These are phyloP conservation scores for Cyclophora albipunctata DNA, from an alignment of 2,888 invertebrate species.

Conservation along the genomic window DNA sequence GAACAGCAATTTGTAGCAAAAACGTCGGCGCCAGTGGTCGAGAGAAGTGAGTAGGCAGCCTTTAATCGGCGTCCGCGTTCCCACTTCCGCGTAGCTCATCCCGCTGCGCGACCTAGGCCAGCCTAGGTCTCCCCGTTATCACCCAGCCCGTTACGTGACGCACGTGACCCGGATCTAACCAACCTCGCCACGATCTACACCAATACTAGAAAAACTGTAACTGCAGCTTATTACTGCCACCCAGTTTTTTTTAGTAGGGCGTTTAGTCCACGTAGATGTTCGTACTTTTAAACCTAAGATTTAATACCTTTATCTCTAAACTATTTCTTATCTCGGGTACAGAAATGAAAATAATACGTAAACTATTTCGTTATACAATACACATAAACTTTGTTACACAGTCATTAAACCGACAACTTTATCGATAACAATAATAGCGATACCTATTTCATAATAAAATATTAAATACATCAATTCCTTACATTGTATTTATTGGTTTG, in stretches of 20 bases:
- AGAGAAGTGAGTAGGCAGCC: constrained; percentile 19
- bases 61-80: constrained; percentile 53
- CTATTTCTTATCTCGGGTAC: too few relatives aligned
- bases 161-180: constrained; percentile 66
- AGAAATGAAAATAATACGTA: too few relatives aligned
- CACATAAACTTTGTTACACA: too few relatives aligned
- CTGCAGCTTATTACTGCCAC: constrained; percentile 28
- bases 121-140: constrained; percentile 65
- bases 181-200: constrained; percentile 25
- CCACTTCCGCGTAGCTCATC: constrained; percentile 71
- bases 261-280: too few relatives aligned
- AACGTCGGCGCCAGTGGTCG: constrained; percentile 6
- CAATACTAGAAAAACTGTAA: constrained; percentile 43
- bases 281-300: too few relatives aligned
- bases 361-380: too few relatives aligned
- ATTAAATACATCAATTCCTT: too few relatives aligned
- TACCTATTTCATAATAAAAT: too few relatives aligned
- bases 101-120: constrained; percentile 68
- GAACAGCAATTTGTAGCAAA: constrained; percentile 9
- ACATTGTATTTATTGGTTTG: too few relatives aligned
- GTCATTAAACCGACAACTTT: too few relatives aligned
- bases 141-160: constrained; percentile 68
- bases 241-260: neutral
- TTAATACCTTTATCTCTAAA: too few relatives aligned
- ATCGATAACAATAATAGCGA: too few relatives aligned